Base-by-base conservation (phyloP, 2,888 invertebrate species). In the Stenolophus ochropezus region DNA sequence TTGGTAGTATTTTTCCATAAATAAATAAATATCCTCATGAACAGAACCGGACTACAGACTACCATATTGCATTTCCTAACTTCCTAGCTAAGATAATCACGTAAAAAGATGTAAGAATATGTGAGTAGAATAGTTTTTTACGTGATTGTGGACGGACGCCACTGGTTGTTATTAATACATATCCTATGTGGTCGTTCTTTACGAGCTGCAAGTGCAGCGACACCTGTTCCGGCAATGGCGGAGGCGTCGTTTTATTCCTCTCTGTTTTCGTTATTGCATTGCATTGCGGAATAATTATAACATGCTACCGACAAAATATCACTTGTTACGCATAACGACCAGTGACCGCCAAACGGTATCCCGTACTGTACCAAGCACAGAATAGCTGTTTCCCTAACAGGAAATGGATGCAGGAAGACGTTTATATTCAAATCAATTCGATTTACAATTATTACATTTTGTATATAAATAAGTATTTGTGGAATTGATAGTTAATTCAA, bases 181-280 rank as follows among this genome's bases (percentile, higher is more conserved):
- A 14, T 71, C 42, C 78, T 33, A n/a, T 27, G 58, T 42, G 20
- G 16, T 16, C 14, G 53, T 53, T 53, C 79, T 86, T 86, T 86
- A 86, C 85, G 86, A 84, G 84, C 84, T 84, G 85, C 86, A 86
- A 87, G 85, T 86, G 87, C 84, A 84, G 83, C 84, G 84, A 84
- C 87, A 87, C 86, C 87, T 87, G 87, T 85, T 86, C 71, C 56
- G 51, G 79, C 51, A 53, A 25, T 65, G 65, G 33, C 33, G 65
- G 33, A 69, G 27, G 65, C 65, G 65, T 27, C 65, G 14, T 69
- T 33, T 75, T 56, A 65, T 78, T 78, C 65, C 56, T 65, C 20
- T 77, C 33, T 58, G 78, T 77, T 77, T 77, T 42, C 76, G 75
- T 42, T 42, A 42, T 42, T 42, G 33, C 51, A 51, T 51, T 51